Evolutionary conservation across 2,888 invertebrate genomes (phyloP), one percentile per base, ranked within the genome.

Genomic region (Flexamia atlantica): DNA sequence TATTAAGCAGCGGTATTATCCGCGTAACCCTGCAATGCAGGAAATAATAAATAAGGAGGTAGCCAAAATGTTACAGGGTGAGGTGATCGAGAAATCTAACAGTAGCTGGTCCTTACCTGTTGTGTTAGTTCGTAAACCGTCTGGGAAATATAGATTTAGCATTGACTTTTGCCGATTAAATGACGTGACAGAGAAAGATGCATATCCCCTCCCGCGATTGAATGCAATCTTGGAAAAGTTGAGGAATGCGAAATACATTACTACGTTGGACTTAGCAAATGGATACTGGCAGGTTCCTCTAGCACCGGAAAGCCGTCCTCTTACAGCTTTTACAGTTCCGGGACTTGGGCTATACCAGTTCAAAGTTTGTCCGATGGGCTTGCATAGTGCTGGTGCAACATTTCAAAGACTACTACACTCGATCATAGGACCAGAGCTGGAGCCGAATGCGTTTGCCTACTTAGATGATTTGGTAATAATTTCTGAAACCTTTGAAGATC

Each of bases 331-430:
- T 60, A 85, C 85, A 12, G 85, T 87, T 0, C 86, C 86, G 9
- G 64, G 83, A 23, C 60, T 83, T 17, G 87, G 87, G 40, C 28
- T 85, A 50, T 81, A 82, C 80, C 82, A 87, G 53, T 85, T 70
- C 70, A 83, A 32, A 1, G 87, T 87, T 0, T 87, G 89, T 87
- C 88, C 89, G 68, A n/a, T 42, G 85, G 89, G 89, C 0, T 81
- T 89, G 4, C 86, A 87, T n/a, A n/a, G n/a, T n/a, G n/a, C n/a
- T n/a, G n/a, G n/a, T n/a, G n/a, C n/a, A n/a, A n/a, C n/a, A n/a
- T 89, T 88, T 70, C 88, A 88, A 79, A 70, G 88, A 0, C 82
- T 89, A 28, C 84, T 89, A 81, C 88, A 89, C 68, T 60, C 30
- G 0, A 80, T 89, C 7, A 86, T 89, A 4, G 87, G 87, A 1